Base-by-base conservation (phyloP, 37 sponge, comb jelly and placozoan species). In the Haliclona indistincta region DNA sequence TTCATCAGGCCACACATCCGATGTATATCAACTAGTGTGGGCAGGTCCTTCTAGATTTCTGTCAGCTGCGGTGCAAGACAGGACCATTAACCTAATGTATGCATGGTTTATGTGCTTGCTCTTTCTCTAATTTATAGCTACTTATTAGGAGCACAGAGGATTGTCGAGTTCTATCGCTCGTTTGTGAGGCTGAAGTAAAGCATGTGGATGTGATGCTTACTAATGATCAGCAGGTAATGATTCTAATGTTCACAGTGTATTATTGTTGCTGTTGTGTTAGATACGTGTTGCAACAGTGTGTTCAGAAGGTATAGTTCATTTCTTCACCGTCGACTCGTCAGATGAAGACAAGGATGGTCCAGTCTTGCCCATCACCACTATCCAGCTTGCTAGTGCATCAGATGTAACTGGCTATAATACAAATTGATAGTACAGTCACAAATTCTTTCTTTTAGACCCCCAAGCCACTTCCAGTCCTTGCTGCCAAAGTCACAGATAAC, bases 1-100 rank as follows among this genome's bases (percentile, higher is more conserved):
- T 26, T n/a, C n/a, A n/a, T 62, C 80, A 35, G 80, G 80, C 15
- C 80, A 79, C 45, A 63, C 70, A 7, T 56, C 80, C 1, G 30
- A 42, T 11, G 63, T 79, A 0, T 30, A n/a, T 2, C 38, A 17
- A 4, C 61, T 79, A 4, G 13, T 25, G 22, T 61, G 55, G 56
- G 4, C 62, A 30, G 38, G 60, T 38, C 70, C 58, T 1, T 33
- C 29, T 36, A 7, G 26, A 22, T 69, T 79, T 38, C 19, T 79
- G 3, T 79, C 80, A 37, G 13, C 37, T 79, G 70, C 68, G 33
- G 25, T 11, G 23, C 32, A 58, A 25, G 68, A 69, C 26, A 43
- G 80, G 6, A 17, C 62, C 70, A 10, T 79, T n/a, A 70, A 68
- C 49, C 17, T 19, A 17, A 17, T 11, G 52, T 19, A 49, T 11